Conservation (phyloP, 2,797 vertebrate genomes). For the Sebastes jordani region DNA sequence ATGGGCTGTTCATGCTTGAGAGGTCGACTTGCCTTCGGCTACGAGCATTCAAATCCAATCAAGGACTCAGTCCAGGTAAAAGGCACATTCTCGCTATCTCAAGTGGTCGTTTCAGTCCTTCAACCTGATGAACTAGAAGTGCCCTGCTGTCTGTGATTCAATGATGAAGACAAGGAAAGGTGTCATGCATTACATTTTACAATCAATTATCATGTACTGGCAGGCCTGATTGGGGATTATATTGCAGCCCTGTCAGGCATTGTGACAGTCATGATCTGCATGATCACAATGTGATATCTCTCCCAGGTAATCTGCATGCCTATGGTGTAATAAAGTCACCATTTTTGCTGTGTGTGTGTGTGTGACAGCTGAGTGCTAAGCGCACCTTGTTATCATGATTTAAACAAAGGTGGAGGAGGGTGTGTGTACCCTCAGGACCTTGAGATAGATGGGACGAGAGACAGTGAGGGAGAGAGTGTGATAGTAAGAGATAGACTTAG, state of each 20-base stretch:
- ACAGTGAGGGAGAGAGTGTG: conserved; percentile 32
- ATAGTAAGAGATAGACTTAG: conserved; percentile 35
- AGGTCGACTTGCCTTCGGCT: conserved; percentile 9
- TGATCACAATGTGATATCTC: conserved; percentile 20
- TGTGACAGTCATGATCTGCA: conserved; percentile 4
- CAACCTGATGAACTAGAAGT: neutral
- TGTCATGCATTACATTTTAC: neutral
- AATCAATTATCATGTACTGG: neutral
- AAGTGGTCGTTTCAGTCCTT: neutral
- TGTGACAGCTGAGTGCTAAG: conserved; percentile 46
- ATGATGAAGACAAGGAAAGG: neutral
- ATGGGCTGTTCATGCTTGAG: conserved; percentile 16
- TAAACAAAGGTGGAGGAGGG: conserved; percentile 62
- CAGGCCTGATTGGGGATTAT: neutral
- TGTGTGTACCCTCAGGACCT: conserved; percentile 51
- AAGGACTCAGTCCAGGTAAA: conserved; percentile 4
- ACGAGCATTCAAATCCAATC: conserved; percentile 24
- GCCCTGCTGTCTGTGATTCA: neutral
- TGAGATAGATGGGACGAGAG: conserved; percentile 54
- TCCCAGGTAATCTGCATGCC: conserved; percentile 34
- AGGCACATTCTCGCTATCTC: neutral
- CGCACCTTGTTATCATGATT: conserved; percentile 61
- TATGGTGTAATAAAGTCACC: conserved; percentile 42
- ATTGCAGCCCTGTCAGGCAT: neutral
- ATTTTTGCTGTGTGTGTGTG: neutral